Evolutionary conservation across 1,140 invertebrate species (phyloP).

Genomic region (Tetramorium simillimum): DNA sequence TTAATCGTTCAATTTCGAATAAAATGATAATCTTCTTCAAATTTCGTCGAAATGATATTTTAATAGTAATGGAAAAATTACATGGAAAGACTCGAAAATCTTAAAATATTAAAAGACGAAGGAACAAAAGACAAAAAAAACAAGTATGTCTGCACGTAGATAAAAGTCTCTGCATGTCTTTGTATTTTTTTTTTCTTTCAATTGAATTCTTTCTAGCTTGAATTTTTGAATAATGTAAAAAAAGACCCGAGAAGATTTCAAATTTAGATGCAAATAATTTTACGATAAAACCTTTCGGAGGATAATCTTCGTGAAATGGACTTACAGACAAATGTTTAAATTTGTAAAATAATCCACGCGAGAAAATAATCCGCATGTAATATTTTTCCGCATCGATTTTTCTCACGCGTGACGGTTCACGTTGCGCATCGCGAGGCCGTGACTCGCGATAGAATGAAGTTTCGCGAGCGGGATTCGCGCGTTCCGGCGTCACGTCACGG

Average conservation of each 20-base stretch:
- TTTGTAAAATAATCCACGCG: too few species aligned
- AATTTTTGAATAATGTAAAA: neutral
- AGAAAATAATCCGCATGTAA: neutral
- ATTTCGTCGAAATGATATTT: neutral
- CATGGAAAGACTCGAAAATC: neutral
- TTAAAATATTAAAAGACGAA: neutral
- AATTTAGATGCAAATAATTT: neutral
- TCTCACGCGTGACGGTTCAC: neutral
- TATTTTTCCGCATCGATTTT: neutral
- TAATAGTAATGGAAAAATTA: neutral
- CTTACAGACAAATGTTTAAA: neutral
- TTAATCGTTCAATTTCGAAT: neutral
- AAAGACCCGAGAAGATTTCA: neutral
- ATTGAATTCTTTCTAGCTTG: neutral
- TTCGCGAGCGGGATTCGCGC: conserved; percentile 24
- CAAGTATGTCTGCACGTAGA: neutral
- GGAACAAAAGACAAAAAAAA: neutral
- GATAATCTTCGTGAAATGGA: neutral
- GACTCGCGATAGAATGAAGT: conserved; percentile 4
- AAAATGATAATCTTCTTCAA: neutral
- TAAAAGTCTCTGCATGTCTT: neutral
- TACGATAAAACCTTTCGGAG: neutral
- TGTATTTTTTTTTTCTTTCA: neutral
- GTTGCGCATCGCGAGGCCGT: neutral
- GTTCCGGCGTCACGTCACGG: conserved; percentile 14